These are phyloP conservation scores for Argya squamiceps DNA, from an alignment of 2,797 vertebrate species.

Conservation along the genomic window DNA sequence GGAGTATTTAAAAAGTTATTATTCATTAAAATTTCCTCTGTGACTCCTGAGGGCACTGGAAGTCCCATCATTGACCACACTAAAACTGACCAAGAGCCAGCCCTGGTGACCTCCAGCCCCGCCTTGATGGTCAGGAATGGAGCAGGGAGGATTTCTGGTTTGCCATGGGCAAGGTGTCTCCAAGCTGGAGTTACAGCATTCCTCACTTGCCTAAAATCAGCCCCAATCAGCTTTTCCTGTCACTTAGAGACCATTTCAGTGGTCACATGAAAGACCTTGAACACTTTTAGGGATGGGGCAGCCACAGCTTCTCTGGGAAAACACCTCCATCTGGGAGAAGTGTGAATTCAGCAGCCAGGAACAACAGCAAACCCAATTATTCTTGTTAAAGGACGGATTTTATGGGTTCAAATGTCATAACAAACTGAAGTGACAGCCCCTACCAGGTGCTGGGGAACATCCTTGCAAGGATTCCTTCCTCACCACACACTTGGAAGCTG, in stretches of 20 bases:
- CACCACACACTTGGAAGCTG: fast-evolving
- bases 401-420: neutral
- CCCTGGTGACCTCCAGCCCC: neutral
- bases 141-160: neutral
- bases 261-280: neutral
- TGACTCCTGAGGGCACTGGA: neutral
- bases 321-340: neutral
- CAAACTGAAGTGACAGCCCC: neutral
- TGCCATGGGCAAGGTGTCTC: neutral
- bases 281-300: neutral
- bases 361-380: neutral
- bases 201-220: neutral
- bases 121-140: neutral
- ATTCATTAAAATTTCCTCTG: neutral
- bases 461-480: neutral
- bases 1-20: neutral
- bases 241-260: neutral
- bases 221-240: neutral
- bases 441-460: neutral
- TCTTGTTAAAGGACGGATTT: neutral
- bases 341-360: neutral
- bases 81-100: neutral
- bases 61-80: neutral
- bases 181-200: too few relatives aligned
- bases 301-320: neutral